phyloP scores from a whole-genome alignment of 2,888 invertebrate genomes.

The Philopedon plagiatum region DNA sequence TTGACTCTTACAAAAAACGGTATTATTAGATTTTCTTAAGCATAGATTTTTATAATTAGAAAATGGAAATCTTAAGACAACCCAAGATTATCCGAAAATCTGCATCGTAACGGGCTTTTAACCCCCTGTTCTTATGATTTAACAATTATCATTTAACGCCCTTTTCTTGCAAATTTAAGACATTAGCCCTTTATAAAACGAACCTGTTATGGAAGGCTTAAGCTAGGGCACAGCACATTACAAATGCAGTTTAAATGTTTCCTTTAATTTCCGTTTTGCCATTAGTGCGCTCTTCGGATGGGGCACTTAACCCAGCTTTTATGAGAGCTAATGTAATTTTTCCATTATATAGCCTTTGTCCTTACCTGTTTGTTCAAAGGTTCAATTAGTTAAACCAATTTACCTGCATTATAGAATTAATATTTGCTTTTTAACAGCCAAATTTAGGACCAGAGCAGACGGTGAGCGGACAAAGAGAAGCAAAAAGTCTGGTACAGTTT shows the following conservation, averaged over 20 bases:
- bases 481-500: too few relatives aligned
- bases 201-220: not conserved
- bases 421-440: conserved; percentile 16
- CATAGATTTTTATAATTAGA: too few relatives aligned
- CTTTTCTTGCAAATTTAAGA: conserved; percentile 3
- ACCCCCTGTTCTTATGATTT: too few relatives aligned
- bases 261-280: conserved; percentile 13
- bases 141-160: too few relatives aligned
- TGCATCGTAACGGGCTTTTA: too few relatives aligned
- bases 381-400: conserved; percentile 24
- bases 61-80: too few relatives aligned
- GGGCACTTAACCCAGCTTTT: conserved; percentile 35
- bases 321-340: conserved; percentile 32
- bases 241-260: conserved; percentile 5
- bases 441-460: not conserved
- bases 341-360: conserved; percentile 40
- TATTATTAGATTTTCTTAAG: too few relatives aligned
- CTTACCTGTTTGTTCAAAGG: conserved; percentile 12
- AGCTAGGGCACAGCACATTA: not conserved
- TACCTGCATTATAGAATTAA: conserved; percentile 15
- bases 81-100: too few relatives aligned
- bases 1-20: too few relatives aligned
- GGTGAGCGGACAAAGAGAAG: not conserved
- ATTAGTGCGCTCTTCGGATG: conserved; percentile 10
- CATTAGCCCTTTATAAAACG: not conserved